Conservation (phyloP, 1,140 invertebrate genomes). For the Diachasma alloeum region DNA sequence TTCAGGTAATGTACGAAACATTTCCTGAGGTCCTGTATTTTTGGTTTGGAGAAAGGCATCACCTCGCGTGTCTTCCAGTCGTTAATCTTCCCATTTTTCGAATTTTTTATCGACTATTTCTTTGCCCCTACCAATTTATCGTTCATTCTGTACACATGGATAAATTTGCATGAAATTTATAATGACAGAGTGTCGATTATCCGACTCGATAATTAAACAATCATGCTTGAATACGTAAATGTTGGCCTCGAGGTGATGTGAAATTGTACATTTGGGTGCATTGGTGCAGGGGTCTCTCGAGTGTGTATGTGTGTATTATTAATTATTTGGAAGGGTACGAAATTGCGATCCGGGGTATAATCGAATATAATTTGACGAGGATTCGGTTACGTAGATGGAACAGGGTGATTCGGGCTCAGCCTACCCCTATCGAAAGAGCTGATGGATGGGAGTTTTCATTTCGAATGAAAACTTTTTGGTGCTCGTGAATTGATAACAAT, state of each 20-base stretch:
- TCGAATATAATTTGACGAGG: conserved; percentile 39
- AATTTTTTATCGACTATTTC: not conserved
- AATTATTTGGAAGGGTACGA: conserved; percentile 24
- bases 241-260: not conserved
- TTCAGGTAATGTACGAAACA: too few species aligned
- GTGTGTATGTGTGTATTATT: conserved; percentile 8
- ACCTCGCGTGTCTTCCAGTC: not conserved
- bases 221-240: not conserved
- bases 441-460: not conserved
- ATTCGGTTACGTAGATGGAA: conserved; percentile 31
- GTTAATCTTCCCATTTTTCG: not conserved
- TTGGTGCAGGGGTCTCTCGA: not conserved
- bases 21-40: too few species aligned
- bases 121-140: not conserved
- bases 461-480: not conserved
- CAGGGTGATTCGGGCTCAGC: not conserved
- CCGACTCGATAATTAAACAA: conserved; percentile 2
- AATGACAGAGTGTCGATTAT: not conserved
- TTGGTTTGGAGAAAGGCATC: too few species aligned
- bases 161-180: not conserved
- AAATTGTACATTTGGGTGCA: not conserved
- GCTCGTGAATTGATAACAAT: too few species aligned
- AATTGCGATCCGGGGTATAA: conserved; percentile 25
- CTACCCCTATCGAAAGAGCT: not conserved
- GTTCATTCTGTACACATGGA: not conserved